Conservation (phyloP, 2,113 vertebrate species). For the Chaetops frenatus region DNA sequence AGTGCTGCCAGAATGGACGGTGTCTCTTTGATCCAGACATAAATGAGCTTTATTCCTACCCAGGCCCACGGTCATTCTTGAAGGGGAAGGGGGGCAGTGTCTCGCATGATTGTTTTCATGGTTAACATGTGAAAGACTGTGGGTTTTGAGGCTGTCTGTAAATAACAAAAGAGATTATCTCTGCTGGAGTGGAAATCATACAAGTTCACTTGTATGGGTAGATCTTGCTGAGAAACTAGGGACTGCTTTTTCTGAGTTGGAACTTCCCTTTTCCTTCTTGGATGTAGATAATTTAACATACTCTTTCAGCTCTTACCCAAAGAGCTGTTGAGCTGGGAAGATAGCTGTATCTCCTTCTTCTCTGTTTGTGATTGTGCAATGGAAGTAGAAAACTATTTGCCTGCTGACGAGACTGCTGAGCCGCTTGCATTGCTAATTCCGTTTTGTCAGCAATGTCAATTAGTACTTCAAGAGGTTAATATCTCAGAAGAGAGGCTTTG, state of each 20-base stretch:
- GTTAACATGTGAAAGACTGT: neutral
- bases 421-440: neutral
- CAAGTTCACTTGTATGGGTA: neutral
- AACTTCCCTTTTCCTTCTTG: neutral
- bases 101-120: neutral
- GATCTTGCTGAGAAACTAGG: neutral
- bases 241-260: neutral
- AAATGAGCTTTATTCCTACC: neutral
- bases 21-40: neutral
- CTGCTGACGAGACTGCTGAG: neutral
- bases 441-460: neutral
- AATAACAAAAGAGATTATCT: neutral
- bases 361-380: neutral
- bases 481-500: constrained; percentile 21
- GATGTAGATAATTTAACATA: neutral
- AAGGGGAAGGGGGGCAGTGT: neutral
- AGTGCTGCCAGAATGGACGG: neutral
- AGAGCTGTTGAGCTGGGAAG: neutral
- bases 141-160: neutral
- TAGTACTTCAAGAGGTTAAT: constrained; percentile 35
- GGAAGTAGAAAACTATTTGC: neutral
- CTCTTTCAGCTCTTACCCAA: neutral
- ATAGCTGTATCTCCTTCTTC: neutral
- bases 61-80: neutral
- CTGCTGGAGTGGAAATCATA: neutral